phyloP scores from a whole-genome alignment of 1,140 invertebrate species.

The Bombus impatiens region DNA sequence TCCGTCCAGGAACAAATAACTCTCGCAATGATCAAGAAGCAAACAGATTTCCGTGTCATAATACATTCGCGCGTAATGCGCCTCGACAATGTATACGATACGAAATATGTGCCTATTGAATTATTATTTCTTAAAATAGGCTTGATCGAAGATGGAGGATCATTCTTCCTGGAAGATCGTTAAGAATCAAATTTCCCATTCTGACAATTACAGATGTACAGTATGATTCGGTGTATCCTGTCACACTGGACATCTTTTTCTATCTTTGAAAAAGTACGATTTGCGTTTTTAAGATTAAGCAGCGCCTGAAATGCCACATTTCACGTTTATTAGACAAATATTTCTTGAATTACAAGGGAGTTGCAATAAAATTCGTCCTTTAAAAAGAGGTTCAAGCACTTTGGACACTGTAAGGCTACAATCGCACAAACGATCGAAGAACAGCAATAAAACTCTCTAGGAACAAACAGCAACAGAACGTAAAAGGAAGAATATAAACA shows the following conservation, averaged over 20 bases:
- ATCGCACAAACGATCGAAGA: not conserved
- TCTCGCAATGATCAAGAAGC: constrained; percentile 2
- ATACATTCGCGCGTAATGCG: not conserved
- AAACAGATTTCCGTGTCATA: not conserved
- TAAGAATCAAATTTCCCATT: not conserved
- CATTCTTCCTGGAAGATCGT: not conserved
- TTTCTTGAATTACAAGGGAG: too few relatives aligned
- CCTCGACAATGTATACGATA: not conserved
- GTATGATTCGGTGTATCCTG: not conserved
- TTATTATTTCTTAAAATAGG: not conserved
- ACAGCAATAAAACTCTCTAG: not conserved
- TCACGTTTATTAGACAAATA: too few relatives aligned
- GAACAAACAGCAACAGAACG: too few relatives aligned
- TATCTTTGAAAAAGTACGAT: too few relatives aligned
- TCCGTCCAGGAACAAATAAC: not conserved
- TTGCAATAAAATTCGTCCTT: too few relatives aligned
- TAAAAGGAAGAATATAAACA: not conserved
- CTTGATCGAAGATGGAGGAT: not conserved
- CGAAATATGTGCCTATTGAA: not conserved
- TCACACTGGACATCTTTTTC: too few relatives aligned
- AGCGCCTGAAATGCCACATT: too few relatives aligned
- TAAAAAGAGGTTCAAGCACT: too few relatives aligned
- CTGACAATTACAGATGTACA: too few relatives aligned
- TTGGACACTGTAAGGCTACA: too few relatives aligned
- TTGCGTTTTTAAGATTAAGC: too few relatives aligned